These are phyloP conservation scores for Anisognathus igniventris DNA, from an alignment of 2,797 vertebrate genomes.

Conservation along the genomic window DNA sequence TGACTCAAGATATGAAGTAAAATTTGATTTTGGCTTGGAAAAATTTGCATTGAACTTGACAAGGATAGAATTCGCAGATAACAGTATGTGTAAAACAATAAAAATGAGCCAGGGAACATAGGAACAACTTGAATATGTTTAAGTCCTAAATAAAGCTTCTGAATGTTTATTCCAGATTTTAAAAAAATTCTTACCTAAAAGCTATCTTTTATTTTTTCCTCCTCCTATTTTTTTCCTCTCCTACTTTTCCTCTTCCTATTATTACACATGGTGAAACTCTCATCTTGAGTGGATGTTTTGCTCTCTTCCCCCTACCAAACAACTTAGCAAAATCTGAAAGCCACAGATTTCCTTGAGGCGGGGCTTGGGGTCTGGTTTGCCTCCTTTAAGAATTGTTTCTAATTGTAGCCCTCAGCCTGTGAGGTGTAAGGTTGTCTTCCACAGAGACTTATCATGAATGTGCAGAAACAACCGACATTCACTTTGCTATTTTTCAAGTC, in stretches of 20 bases:
- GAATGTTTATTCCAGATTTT: background rate
- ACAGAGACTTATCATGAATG: fast-evolving
- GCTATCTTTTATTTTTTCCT: background rate
- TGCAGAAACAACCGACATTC: background rate
- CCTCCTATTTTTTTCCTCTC: background rate
- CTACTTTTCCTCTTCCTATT: background rate
- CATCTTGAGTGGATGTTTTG: background rate
- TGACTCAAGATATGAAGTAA: background rate
- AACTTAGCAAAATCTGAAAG: background rate
- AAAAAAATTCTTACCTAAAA: background rate
- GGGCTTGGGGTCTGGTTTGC: background rate
- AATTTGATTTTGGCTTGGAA: background rate
- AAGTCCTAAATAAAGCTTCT: background rate
- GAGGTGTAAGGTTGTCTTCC: background rate
- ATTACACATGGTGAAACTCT: background rate
- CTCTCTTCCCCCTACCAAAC: background rate
- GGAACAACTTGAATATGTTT: background rate
- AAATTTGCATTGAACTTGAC: background rate
- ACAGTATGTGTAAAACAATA: background rate
- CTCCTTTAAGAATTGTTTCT: background rate
- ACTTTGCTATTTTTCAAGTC: background rate
- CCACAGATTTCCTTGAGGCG: background rate
- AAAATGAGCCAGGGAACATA: background rate
- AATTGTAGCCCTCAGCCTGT: background rate
- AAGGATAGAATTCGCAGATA: background rate